Evolutionary conservation across 2,888 invertebrate genomes (phyloP).

Genomic region (Scaeva pyrastri): DNA sequence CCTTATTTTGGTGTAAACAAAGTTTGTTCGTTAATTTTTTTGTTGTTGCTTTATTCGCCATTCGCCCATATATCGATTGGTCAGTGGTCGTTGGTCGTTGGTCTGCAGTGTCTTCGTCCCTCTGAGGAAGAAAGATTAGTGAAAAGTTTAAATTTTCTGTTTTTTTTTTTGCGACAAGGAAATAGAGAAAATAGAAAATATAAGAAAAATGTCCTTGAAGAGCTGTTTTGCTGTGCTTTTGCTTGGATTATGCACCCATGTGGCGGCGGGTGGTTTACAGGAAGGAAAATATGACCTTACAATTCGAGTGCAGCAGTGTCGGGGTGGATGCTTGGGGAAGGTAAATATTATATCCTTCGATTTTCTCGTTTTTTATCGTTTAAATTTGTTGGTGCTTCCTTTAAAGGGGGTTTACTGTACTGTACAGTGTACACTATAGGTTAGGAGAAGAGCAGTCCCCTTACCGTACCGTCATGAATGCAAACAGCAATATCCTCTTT

Average conservation of each 20-base stretch:
- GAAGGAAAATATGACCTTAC: constrained; percentile 66
- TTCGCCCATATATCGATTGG: constrained; percentile 72
- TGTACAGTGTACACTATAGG: too few species aligned
- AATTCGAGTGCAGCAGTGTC: constrained; percentile 79
- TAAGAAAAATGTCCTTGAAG: constrained; percentile 61
- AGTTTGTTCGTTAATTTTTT: constrained; percentile 19
- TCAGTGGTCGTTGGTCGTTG: constrained; percentile 23
- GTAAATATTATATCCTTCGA: constrained; percentile 76
- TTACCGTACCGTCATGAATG: constrained; percentile 19
- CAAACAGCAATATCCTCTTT: constrained; percentile 62
- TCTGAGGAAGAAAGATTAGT: constrained; percentile 31
- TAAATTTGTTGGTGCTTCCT: background rate
- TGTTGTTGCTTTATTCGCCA: constrained; percentile 9
- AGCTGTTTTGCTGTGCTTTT: constrained; percentile 70
- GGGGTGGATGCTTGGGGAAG: constrained; percentile 80
- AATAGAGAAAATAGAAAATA: constrained; percentile 32
- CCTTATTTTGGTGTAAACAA: constrained; percentile 66
- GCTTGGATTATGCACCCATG: constrained; percentile 75
- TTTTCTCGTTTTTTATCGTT: background rate
- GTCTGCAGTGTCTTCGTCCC: constrained; percentile 17
- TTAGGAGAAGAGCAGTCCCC: too few species aligned
- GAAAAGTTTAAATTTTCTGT: constrained; percentile 41
- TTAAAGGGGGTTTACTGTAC: too few species aligned
- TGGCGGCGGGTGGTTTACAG: constrained; percentile 71
- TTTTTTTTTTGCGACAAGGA: constrained; percentile 19